A percentile compares a stretch with the other conserved stretches of the same genome.
Evolutionary conservation across 2,888 invertebrate species (phyloP).

Genomic region (Nephrotoma appendiculata): DNA sequence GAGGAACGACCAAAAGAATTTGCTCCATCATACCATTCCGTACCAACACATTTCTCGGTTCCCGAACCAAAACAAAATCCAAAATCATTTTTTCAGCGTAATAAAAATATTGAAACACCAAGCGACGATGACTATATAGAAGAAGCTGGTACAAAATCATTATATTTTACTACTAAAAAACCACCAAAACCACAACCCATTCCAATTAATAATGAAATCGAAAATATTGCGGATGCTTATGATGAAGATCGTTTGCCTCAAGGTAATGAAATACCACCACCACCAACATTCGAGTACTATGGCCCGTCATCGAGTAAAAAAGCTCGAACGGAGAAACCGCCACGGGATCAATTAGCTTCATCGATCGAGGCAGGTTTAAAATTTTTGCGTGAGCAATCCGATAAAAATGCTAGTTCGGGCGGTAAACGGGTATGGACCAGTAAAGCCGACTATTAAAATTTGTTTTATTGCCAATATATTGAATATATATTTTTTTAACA

Average conservation of each 20-base stretch:
- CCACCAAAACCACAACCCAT: slow-evolving; percentile 12
- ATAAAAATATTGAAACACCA: slow-evolving; percentile 30
- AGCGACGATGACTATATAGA: slow-evolving; percentile 24
- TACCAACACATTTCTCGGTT: slow-evolving; percentile 2
- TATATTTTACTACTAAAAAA: slow-evolving; percentile 24
- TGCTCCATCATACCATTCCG: slow-evolving; percentile 42
- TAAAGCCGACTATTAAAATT: slow-evolving; percentile 26
- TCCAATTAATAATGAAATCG: slow-evolving; percentile 8
- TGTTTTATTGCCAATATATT: background rate
- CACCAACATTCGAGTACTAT: slow-evolving; percentile 49
- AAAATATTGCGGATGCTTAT: slow-evolving; percentile 2
- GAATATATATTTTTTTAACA: background rate
- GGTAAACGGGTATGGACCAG: slow-evolving; percentile 29
- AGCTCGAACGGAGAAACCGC: slow-evolving; percentile 16
- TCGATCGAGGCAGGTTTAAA: slow-evolving; percentile 40
- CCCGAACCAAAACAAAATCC: slow-evolving; percentile 1
- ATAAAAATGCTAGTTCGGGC: slow-evolving; percentile 25
- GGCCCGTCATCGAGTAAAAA: slow-evolving; percentile 30
- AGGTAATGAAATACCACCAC: slow-evolving; percentile 46
- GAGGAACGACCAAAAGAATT: slow-evolving; percentile 59
- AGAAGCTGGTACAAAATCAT: slow-evolving; percentile 16
- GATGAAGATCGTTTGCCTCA: slow-evolving; percentile 12
- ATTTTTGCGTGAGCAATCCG: slow-evolving; percentile 38
- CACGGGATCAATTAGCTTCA: slow-evolving; percentile 28
- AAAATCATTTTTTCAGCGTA: slow-evolving; percentile 12